A percentile compares a stretch with the other conserved stretches of the same genome.
Evolutionary conservation across 2,888 invertebrate species (phyloP).

Genomic region (Hyposoter didymator): DNA sequence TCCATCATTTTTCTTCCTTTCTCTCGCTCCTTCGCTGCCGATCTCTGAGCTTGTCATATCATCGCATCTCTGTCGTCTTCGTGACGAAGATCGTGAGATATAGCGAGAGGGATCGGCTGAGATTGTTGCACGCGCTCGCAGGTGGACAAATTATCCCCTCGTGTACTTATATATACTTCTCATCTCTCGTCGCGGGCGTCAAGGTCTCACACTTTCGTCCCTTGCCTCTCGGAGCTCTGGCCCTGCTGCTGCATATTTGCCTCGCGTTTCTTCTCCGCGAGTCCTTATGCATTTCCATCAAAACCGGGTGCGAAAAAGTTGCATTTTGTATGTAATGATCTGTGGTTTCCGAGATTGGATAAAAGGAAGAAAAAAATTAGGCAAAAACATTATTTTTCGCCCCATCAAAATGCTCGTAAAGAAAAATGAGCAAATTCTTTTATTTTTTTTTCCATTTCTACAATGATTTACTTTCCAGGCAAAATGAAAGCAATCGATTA

Average conservation of each 20-base stretch:
- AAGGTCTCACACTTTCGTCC: conserved; percentile 70
- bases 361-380: not conserved
- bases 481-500: not conserved
- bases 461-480: not conserved
- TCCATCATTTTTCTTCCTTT: conserved; percentile 1
- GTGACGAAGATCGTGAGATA: conserved; percentile 68
- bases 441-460: not conserved
- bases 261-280: not conserved
- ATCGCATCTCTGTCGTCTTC: conserved; percentile 44
- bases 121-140: conserved; percentile 75
- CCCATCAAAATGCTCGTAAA: not conserved
- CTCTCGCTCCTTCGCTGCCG: conserved; percentile 13
- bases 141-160: conserved; percentile 74
- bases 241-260: not conserved
- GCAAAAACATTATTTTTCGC: not conserved
- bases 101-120: conserved; percentile 69
- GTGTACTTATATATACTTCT: conserved; percentile 66
- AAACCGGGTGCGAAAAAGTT: conserved; percentile 40
- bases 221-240: not conserved
- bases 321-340: conserved; percentile 39
- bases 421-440: not conserved
- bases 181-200: conserved; percentile 61
- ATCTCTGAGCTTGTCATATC: conserved; percentile 30
- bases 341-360: conserved; percentile 33
- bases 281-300: conserved; percentile 55